Base-by-base conservation (phyloP, 2,113 vertebrate species). In the Neogobius melanostomus region DNA sequence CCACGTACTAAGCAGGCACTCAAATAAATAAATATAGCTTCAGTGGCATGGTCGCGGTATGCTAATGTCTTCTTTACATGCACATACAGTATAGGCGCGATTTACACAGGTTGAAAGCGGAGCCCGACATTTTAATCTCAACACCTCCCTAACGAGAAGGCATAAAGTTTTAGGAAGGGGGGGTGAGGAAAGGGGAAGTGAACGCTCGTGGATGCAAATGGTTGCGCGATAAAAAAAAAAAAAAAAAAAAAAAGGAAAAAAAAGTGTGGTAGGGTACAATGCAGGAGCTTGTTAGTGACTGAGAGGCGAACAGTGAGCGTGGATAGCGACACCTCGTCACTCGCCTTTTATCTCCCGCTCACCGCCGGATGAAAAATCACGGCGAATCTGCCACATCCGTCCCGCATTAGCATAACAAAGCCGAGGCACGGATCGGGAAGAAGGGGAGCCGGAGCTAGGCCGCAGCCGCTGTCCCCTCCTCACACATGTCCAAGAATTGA, bases 371-470 rank as follows among this genome's bases (percentile, higher is more conserved):
- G 95, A 94, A 90, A 92, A 92, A 92, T 97, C 95, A 95, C 96
- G 94, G 94, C 93, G 95, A 96, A 97, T 96, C 95, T 94, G 94
- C 95, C 95, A 96, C 95, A 96, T 97, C 96, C 95, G 95, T 93
- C 92, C 56, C 77, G 92, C 94, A 98, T 99, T 98, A 96, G 94
- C 96, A 99, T 99, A 97, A 98, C 97, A 98, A 98, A 98, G 96
- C 94, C 94, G 93, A 90, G 70, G 90, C 93, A n/a, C n/a, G 70
- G 77, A 61, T 59, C 36, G 28, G 77, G 66, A 64, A 73, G 47
- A 50, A 63, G 66, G 64, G 16, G 44, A 63, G 45, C 46, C 60
- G 0, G 42, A 66, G 80, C 64, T 71, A 63, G 79, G 84, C 82
- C 80, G 63, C 15, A 65, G 72, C 54, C 60, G 86, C 84, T 77